Conservation (phyloP, 1,140 invertebrate species). For the Seison nebaliae region DNA sequence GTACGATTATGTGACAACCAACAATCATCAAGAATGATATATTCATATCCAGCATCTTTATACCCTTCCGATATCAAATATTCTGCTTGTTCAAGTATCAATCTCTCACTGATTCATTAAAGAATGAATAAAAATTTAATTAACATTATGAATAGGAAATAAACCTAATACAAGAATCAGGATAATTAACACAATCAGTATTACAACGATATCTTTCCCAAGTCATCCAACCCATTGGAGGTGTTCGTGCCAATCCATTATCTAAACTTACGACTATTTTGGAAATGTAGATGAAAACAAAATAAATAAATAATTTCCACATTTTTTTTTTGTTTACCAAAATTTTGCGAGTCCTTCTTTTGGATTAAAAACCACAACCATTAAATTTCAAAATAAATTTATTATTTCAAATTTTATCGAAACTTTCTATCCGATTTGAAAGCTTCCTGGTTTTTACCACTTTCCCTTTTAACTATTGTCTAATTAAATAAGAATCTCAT, state of each 20-base stretch:
- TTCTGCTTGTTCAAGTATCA: constrained; percentile 72
- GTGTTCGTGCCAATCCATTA: constrained; percentile 24
- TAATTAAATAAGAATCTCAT: no score
- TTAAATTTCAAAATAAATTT: no score
- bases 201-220: constrained; percentile 25
- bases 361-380: no score
- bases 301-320: no score
- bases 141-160: neutral
- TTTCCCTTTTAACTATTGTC: no score
- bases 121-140: neutral
- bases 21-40: constrained; percentile 78
- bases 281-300: neutral
- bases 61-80: constrained; percentile 61
- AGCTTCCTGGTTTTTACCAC: no score
- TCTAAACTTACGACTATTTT: constrained; percentile 18
- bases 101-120: constrained; percentile 42
- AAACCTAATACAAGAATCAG: constrained; percentile 25
- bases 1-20: constrained; percentile 54
- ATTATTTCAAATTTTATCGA: no score
- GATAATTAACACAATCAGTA: constrained; percentile 22
- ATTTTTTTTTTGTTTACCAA: no score
- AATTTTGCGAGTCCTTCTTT: no score
- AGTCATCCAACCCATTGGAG: constrained; percentile 28
- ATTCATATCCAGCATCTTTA: constrained; percentile 58
- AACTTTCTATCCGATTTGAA: no score